A percentile compares a stretch with the other conserved stretches of the same genome.
Evolutionary conservation across 2,888 invertebrate species (phyloP).

Genomic region (Leptura quadrifasciata): DNA sequence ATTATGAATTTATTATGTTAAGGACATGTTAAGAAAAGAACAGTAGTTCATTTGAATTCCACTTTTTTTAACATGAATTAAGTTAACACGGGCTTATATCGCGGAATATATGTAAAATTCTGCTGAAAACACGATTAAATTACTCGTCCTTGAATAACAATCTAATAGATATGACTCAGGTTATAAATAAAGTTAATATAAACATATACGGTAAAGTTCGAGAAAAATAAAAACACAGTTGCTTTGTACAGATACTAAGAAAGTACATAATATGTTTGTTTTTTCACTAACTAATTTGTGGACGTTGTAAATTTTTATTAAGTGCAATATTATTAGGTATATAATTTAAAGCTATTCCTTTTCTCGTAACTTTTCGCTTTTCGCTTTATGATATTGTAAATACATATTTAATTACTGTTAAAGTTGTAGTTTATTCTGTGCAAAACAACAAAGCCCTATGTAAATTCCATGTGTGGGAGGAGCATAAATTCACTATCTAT

Average conservation of each 20-base stretch:
- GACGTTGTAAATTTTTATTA: background rate
- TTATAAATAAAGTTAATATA: constrained; percentile 5
- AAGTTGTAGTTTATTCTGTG: background rate
- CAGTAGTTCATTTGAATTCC: background rate
- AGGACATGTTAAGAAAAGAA: constrained; percentile 7
- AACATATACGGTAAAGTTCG: constrained; percentile 1
- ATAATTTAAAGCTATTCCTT: background rate
- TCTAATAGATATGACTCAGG: background rate
- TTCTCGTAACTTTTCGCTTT: background rate
- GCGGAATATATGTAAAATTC: background rate
- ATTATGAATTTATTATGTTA: constrained; percentile 18
- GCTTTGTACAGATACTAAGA: background rate
- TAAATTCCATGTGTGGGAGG: constrained; percentile 15
- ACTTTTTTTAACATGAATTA: background rate
- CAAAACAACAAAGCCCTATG: background rate
- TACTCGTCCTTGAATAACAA: background rate
- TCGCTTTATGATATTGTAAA: background rate
- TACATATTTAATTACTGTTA: background rate
- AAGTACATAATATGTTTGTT: background rate
- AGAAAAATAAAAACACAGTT: background rate
- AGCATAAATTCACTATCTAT: constrained; percentile 5
- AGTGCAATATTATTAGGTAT: background rate
- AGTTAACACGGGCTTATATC: background rate
- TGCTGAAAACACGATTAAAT: background rate
- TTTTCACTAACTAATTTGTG: background rate